Base-by-base conservation (phyloP, 1,140 invertebrate species). In the Armadillidium nasatum region DNA sequence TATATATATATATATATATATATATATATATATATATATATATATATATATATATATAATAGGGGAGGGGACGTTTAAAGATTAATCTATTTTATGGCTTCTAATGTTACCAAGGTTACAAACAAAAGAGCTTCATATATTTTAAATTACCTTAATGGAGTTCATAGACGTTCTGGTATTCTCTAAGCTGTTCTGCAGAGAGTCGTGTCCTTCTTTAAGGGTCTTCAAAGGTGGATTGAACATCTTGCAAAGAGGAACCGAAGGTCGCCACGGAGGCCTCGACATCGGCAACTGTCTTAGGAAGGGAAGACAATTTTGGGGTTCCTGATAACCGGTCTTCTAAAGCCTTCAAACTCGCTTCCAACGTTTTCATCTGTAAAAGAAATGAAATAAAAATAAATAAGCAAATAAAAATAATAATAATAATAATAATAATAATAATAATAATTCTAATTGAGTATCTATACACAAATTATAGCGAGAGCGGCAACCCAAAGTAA, bases 251-350 rank as follows among this genome's bases (percentile, higher is more conserved):
- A 4, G 79, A 71, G 60, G 76, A 77, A 13, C 79, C 79, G 15
- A 80, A 77, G 3, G 76, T 77, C 13, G 76, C 76, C 60, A 80
- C 79, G 1, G 79, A 80, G 44, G 50, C 72, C 74, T 80, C 76
- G 15, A 80, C 21, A n/a, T 74, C 74, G 10, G 74, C 66, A 21
- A 80, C 79, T 13, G 77, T 76, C 76, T 80, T 76, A 9, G 79
- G 79, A 21, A 80, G 44, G 7, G 76, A 77, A 19, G 79, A 77
- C 10, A 80, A 76, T 60, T 77, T 76, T n/a, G 79, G 79, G 11
- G 50, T 7, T 19, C 50, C 50, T 19, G 50, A 60, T 19, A 60
- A 7, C 11, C 50, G 50, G 50, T 60, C 50, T 60, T 60, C 50
- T 19, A 60, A 19, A 2, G 50, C 50, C 7, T 60, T 60, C 19